Base-by-base conservation (phyloP, 2,888 invertebrate species). In the Hoplodrina blanda region DNA sequence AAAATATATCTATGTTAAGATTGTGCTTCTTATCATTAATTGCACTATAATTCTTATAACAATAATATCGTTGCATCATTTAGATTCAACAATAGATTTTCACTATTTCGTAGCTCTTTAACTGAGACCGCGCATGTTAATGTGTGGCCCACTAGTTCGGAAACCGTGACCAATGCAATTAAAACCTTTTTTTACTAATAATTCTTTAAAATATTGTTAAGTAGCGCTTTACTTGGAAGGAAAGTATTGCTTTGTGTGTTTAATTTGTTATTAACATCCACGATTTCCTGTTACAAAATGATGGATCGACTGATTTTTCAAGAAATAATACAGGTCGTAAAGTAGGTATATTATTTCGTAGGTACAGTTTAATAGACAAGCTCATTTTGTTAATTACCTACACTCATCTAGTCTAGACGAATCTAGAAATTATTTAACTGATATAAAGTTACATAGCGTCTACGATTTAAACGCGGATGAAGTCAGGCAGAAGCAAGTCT, bases 131-230 rank as follows among this genome's bases (percentile, higher is more conserved):
- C 80, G 85, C 76, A 91, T 89, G 91, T 89, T 91, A 91, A 84
- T 88, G 91, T 83, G 61, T 81, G 85, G 41, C 92, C 94, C 85
- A 93, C 75, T 91, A 92, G 86, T 65, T 70, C 90, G 87, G 66
- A 67, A 37, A 90, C 88, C 94, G 93, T 93, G 82, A 88, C 90
- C 77, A 75, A 79, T 80, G 86, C 83, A 90, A 91, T 91, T 90
- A 91, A 85, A 85, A 87, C 83, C 86, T 78, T 82, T 80, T n/a
- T 80, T 85, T 72, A 75, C 52, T 63, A 74, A 72, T 74, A 63
- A 71, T 72, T 76, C 50, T 73, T 71, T 56, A 65, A 69, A 78
- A 71, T 60, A 78, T 60, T 60, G 69, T 60, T 37, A 66, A 66
- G 17, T 71, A 66, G 20, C 1, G 56, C 49, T 60, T 57, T 62